Evolutionary conservation across 2,888 invertebrate genomes (phyloP), one percentile per base, ranked within the genome.

Genomic region (Troglohyphantes excavatus): DNA sequence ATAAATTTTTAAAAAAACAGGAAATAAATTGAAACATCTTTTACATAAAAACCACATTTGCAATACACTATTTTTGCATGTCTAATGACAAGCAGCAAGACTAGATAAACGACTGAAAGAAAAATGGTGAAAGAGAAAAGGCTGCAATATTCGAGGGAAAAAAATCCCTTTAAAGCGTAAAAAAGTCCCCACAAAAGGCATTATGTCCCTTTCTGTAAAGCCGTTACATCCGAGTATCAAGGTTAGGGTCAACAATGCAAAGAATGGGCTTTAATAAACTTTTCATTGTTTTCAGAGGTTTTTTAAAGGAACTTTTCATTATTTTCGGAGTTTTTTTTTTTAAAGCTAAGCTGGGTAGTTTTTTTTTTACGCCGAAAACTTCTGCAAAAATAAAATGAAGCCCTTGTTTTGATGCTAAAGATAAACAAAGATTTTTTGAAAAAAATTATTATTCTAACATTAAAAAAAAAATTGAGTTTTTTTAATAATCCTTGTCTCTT

Each of bases 251-350:
- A 89, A 82, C 75, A 82, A 70, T 75, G 72, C 46, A 81, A 88
- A 73, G 76, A 82, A 89, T 82, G 75, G 76, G 68, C 67, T 89
- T 82, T 89, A 75, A 89, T 82, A 89, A 89, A 76, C 65, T 82
- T 33, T 19, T 59, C 59, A 23, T 88, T 89, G 27, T 75, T 72
- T 53, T 82, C 21, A 53, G 53, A 39, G 39, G 7, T 11, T 13
- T 13, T 39, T 39, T 39, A 3, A 39, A 13, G 9, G 13, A 39
- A 39, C 7, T 3, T 39, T 7, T 39, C 13, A 39, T 39, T 11
- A 2, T n/a, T n/a, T n/a, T n/a, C n/a, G n/a, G n/a, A n/a, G 33
- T 33, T 33, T 33, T 70, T 23, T 33, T 83, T 83, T 82, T 70
- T 59, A 21, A 29, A 59, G 68, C 63, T 19, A 43, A 33, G 33